A percentile compares a stretch with the other conserved stretches of the same genome.
These are phyloP conservation scores for Tychaedon coryphoeus DNA, from an alignment of 2,113 vertebrate species.

Conservation along the genomic window DNA sequence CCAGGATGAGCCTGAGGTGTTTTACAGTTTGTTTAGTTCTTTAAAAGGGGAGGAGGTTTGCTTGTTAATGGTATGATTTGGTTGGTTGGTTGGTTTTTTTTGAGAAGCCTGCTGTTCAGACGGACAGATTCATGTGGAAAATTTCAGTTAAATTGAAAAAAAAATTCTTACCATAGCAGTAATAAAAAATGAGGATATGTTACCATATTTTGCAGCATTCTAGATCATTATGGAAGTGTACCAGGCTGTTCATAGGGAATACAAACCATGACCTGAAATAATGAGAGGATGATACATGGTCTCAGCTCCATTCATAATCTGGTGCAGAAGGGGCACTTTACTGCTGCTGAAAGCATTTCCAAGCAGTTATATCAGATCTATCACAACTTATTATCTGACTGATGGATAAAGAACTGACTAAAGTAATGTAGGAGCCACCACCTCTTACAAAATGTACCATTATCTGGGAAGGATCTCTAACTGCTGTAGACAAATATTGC, in stretches of 20 bases:
- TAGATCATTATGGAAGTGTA: conserved; percentile 6
- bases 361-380: neutral
- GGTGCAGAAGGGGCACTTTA: neutral
- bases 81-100: neutral
- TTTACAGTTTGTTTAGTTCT: neutral
- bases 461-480: neutral
- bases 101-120: neutral
- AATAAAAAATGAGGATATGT: neutral
- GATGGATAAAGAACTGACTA: neutral
- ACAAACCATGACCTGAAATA: conserved; percentile 54
- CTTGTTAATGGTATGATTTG: neutral
- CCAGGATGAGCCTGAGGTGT: neutral
- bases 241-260: conserved; percentile 45
- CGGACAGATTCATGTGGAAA: neutral
- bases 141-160: conserved; percentile 3
- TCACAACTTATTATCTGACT: neutral
- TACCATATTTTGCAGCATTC: conserved; percentile 12
- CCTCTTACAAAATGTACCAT: neutral
- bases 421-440: neutral
- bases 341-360: conserved; percentile 24
- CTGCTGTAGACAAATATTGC: neutral
- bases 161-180: neutral
- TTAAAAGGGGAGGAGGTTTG: accelerated
- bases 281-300: conserved; percentile 20
- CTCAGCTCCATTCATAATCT: neutral